These are phyloP conservation scores for Lithophane ornitopus DNA, from an alignment of 2,888 invertebrate genomes.

Conservation along the genomic window DNA sequence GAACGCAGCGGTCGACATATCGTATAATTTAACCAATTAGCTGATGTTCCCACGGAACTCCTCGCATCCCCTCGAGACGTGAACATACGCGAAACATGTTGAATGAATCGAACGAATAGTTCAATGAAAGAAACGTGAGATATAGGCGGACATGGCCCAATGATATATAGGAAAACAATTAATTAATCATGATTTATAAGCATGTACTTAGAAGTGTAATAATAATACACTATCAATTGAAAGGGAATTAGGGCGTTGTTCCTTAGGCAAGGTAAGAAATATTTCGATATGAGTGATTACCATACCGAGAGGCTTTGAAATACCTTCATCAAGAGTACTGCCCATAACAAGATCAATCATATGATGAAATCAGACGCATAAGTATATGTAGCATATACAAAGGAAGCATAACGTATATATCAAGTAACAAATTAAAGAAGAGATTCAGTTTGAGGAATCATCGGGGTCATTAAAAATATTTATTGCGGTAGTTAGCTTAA, in stretches of 20 bases:
- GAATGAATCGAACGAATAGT: conserved; percentile 61
- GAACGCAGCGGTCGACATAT: conserved; percentile 73
- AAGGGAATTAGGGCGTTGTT: conserved; percentile 31
- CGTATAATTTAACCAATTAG: conserved; percentile 87
- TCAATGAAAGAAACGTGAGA: conserved; percentile 40
- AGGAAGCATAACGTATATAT: conserved; percentile 28
- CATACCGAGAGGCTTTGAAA: conserved; percentile 37
- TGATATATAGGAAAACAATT: conserved; percentile 5
- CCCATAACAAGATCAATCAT: conserved; percentile 6
- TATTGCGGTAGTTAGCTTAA: conserved; percentile 87
- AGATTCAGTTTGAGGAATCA: conserved; percentile 77
- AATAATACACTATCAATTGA: conserved; percentile 18
- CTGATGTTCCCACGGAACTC: conserved; percentile 83
- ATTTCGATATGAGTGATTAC: conserved; percentile 39
- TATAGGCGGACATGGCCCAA: conserved; percentile 25
- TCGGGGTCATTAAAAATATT: conserved; percentile 85
- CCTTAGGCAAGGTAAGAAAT: conserved; percentile 26
- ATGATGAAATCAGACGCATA: conserved; percentile 27
- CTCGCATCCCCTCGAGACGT: conserved; percentile 80
- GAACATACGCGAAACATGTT: conserved; percentile 69
- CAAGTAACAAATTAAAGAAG: conserved; percentile 59
- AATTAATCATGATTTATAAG: conserved; percentile 21
- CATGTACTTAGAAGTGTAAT: conserved; percentile 19
- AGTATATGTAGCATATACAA: background rate
- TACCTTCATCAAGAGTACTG: conserved; percentile 6